Evolutionary conservation across 64 coral and sea anemone species (phyloP).

Genomic region (Anthopleura sola): DNA sequence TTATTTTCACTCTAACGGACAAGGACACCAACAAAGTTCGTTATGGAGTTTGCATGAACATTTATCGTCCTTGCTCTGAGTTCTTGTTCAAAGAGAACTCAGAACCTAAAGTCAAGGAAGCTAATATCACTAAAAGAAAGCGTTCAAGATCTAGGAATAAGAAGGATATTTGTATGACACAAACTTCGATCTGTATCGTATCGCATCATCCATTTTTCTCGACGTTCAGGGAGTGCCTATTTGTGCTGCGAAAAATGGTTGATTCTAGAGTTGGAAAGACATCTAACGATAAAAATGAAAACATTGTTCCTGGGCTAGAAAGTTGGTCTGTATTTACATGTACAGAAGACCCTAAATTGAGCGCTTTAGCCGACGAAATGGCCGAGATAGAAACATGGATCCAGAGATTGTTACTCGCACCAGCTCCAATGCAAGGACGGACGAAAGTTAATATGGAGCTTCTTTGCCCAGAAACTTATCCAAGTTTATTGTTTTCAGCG

Average conservation of each 20-base stretch:
- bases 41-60: constrained; percentile 97
- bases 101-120: constrained; percentile 40
- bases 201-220: constrained; percentile 99
- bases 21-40: constrained; percentile 89
- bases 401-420: constrained; percentile 77
- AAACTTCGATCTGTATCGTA: constrained; percentile 88
- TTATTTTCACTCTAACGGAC: constrained; percentile 93
- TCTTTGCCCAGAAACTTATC: constrained; percentile 42
- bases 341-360: constrained; percentile 86
- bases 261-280: constrained; percentile 69
- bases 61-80: constrained; percentile 87
- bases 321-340: constrained; percentile 97
- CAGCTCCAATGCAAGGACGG: constrained; percentile 65
- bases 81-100: constrained; percentile 61
- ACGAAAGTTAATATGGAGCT: constrained; percentile 85
- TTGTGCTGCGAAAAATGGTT: constrained; percentile 91
- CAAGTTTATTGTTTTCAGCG: constrained; percentile 72
- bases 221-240: constrained; percentile 95
- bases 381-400: constrained; percentile 91
- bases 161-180: constrained; percentile 87
- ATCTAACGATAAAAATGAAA: constrained; percentile 82
- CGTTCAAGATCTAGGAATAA: constrained; percentile 51
- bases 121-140: constrained; percentile 45
- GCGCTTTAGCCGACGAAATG: constrained; percentile 68
- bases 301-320: constrained; percentile 70